Conservation (phyloP, 2,888 invertebrate species). For the Cosmorhoe ocellata region DNA sequence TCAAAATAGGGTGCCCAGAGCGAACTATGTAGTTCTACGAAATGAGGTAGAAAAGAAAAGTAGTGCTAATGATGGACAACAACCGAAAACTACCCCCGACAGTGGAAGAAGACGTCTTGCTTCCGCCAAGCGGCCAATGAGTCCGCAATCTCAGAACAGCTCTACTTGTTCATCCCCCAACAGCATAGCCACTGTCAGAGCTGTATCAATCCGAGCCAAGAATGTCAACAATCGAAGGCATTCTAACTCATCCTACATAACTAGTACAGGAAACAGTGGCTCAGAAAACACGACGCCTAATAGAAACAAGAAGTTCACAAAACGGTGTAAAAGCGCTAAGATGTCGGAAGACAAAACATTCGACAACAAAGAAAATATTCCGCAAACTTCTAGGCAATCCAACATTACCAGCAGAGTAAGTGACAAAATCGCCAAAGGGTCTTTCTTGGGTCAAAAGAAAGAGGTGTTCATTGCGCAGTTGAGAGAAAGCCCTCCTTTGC, state of each 20-base stretch:
- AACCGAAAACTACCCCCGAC: conserved; percentile 29
- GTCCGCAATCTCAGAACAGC: conserved; percentile 56
- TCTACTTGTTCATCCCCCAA: conserved; percentile 66
- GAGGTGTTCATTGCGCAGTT: conserved; percentile 52
- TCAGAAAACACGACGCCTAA: conserved; percentile 45
- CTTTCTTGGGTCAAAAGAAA: conserved; percentile 46
- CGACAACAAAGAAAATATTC: conserved; percentile 63
- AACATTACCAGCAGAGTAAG: conserved; percentile 35
- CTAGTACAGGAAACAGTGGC: conserved; percentile 44
- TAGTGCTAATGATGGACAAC: conserved; percentile 36
- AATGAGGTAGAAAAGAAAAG: conserved; percentile 50
- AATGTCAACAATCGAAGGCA: conserved; percentile 41
- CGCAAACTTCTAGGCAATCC: conserved; percentile 49
- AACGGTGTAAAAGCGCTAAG: conserved; percentile 45
- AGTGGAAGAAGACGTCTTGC: conserved; percentile 32
- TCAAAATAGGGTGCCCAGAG: conserved; percentile 38
- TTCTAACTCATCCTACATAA: conserved; percentile 47
- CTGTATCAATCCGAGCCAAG: conserved; percentile 42
- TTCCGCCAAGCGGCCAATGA: conserved; percentile 37
- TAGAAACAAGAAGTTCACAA: conserved; percentile 49
- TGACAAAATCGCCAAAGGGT: conserved; percentile 37
- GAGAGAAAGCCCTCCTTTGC: conserved; percentile 41
- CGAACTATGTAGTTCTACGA: conserved; percentile 55
- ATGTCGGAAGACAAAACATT: conserved; percentile 39
- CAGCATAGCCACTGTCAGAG: conserved; percentile 63